These are phyloP conservation scores for Mystacornis crossleyi DNA, from an alignment of 2,113 vertebrate species.

Conservation along the genomic window DNA sequence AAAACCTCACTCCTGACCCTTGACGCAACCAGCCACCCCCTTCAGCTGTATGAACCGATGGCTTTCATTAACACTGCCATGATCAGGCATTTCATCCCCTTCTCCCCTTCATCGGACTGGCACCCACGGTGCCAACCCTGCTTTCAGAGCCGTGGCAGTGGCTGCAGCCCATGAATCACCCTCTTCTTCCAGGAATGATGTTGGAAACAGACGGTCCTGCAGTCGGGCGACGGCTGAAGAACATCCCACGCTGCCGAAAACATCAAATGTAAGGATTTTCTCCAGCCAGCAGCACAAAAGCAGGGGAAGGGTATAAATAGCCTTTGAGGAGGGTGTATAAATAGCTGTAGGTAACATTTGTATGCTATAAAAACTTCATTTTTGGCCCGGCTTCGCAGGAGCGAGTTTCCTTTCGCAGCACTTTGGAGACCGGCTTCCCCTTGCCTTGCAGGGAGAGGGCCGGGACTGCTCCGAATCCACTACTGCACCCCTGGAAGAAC, in stretches of 20 bases:
- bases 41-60: rapidly evolving
- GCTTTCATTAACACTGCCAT: background rate
- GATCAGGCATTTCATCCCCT: background rate
- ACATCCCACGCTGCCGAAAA: background rate
- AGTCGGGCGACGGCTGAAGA: background rate
- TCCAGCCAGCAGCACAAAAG: conserved; percentile 28
- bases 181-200: background rate
- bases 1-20: background rate
- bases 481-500: rapidly evolving
- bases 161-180: rapidly evolving
- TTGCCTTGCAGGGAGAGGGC: background rate
- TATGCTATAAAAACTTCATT: background rate
- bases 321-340: conserved; percentile 21
- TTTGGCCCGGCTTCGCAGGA: background rate
- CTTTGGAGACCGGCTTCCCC: background rate
- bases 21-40: background rate
- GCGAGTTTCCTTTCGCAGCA: background rate
- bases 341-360: conserved; percentile 34
- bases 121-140: background rate
- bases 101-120: background rate
- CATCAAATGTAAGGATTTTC: background rate
- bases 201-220: background rate
- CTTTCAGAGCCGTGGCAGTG: rapidly evolving
- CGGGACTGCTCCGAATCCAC: background rate
- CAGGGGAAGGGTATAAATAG: background rate